Percentiles rank a stretch among this genome's conserved stretches.
Conservation (phyloP, 1,140 invertebrate genomes). For the Bombus waltoni region DNA sequence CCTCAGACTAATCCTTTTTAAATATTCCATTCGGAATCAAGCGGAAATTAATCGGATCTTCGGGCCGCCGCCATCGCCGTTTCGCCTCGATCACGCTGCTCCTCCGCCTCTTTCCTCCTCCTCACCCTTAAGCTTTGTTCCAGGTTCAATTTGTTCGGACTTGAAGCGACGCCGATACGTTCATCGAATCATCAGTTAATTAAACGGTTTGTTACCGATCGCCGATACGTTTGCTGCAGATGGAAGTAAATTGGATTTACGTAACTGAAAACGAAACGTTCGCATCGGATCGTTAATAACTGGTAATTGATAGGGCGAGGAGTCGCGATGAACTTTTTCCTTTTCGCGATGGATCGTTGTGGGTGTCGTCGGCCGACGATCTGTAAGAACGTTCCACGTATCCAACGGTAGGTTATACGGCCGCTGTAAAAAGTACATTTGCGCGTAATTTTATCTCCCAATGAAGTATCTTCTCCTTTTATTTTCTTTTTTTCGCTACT, state of each 20-base stretch:
- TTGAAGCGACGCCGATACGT: conserved; percentile 43
- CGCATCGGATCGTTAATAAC: conserved; percentile 35
- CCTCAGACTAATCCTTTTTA: conserved; percentile 70
- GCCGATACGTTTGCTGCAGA: conserved; percentile 16
- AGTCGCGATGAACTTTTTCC: neutral
- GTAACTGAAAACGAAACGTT: conserved; percentile 21
- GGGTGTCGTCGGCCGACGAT: too few relatives aligned
- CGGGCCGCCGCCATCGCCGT: neutral
- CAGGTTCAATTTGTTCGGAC: conserved; percentile 44
- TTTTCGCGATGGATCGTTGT: neutral
- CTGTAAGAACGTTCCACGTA: too few relatives aligned
- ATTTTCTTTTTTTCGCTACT: too few relatives aligned
- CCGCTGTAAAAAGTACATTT: too few relatives aligned
- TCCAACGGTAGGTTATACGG: too few relatives aligned
- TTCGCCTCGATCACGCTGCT: too few relatives aligned
- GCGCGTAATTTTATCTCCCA: too few relatives aligned
- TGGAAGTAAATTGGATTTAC: conserved; percentile 42
- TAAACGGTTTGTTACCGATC: conserved; percentile 51
- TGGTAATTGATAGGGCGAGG: conserved; percentile 16
- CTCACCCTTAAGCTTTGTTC: neutral
- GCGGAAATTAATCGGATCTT: conserved; percentile 72
- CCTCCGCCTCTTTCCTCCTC: too few relatives aligned
- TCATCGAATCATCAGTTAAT: conserved; percentile 45
- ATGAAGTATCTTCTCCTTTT: too few relatives aligned
- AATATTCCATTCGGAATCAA: conserved; percentile 71